Conservation (phyloP, 2,113 vertebrate species). For the Hydrolagus affinis region DNA sequence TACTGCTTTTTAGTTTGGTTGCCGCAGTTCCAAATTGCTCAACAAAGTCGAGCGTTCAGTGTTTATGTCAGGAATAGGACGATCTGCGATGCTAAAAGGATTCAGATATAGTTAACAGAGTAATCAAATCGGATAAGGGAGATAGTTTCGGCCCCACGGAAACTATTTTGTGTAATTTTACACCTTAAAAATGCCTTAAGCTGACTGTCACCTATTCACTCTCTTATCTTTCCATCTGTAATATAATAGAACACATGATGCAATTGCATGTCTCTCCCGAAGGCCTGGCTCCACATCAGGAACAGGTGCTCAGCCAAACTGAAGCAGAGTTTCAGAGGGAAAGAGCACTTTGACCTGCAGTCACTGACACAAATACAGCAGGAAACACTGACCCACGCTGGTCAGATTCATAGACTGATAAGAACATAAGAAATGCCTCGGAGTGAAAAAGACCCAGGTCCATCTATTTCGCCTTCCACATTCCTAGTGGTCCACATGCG, state of each 20-base stretch:
- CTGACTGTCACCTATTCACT: conserved; percentile 5
- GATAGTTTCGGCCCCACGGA: neutral
- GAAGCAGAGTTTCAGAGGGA: neutral
- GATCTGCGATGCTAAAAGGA: neutral
- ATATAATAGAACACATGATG: conserved; percentile 10
- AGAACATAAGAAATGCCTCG: no score
- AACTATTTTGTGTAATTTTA: conserved; percentile 20
- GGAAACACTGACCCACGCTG: no score
- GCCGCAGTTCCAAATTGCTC: no score
- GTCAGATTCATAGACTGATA: no score
- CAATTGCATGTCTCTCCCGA: neutral
- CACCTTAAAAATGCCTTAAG: conserved; percentile 7
- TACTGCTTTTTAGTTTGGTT: neutral
- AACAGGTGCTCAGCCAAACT: neutral
- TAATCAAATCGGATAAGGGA: conserved; percentile 14
- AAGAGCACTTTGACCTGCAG: neutral
- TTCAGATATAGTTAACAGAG: neutral
- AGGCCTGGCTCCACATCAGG: neutral
- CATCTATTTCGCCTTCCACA: no score
- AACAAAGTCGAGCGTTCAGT: neutral
- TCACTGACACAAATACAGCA: neutral
- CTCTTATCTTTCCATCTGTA: conserved; percentile 6
- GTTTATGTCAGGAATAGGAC: neutral
- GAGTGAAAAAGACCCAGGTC: no score
- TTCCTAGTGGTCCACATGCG: no score